phyloP scores from a whole-genome alignment of 2,797 vertebrate species.

The Poeciliopsis paucimaculata region DNA sequence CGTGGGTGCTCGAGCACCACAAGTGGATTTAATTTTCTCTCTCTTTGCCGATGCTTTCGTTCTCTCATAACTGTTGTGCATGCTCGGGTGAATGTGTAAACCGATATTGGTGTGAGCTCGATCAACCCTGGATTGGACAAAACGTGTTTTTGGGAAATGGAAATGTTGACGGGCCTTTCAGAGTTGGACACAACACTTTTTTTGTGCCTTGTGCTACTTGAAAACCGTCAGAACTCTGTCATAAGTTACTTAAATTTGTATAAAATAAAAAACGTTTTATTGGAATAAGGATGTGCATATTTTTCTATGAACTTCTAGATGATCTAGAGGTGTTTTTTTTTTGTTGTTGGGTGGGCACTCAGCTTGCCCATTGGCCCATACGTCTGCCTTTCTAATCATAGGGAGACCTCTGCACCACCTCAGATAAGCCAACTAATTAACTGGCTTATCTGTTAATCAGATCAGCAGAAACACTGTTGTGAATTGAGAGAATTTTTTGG shows the following conservation, averaged over 20 bases:
- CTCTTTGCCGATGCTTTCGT: constrained; percentile 47
- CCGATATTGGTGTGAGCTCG: constrained; percentile 96
- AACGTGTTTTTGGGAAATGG: constrained; percentile 89
- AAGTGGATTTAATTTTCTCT: constrained; percentile 59
- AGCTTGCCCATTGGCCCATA: constrained; percentile 28
- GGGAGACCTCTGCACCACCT: constrained; percentile 34
- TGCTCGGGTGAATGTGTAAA: constrained; percentile 81
- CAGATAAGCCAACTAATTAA: too few species aligned
- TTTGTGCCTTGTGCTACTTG: background rate
- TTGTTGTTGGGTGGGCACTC: constrained; percentile 34
- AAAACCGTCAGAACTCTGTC: constrained; percentile 6
- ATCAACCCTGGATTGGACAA: constrained; percentile 89
- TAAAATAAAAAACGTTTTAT: constrained; percentile 41
- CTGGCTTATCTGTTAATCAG: constrained; percentile 58
- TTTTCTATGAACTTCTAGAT: constrained; percentile 9
- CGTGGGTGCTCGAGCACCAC: constrained; percentile 59
- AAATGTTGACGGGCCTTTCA: constrained; percentile 84
- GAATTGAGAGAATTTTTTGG: constrained; percentile 35
- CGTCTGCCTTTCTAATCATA: constrained; percentile 37
- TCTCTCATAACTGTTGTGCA: constrained; percentile 74
- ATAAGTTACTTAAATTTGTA: constrained; percentile 33
- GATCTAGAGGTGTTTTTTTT: constrained; percentile 26
- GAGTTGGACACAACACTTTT: constrained; percentile 41
- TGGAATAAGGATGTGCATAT: background rate
- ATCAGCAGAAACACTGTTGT: constrained; percentile 46